phyloP scores from a whole-genome alignment of 2,797 vertebrate species.

The Pangasius djambal region DNA sequence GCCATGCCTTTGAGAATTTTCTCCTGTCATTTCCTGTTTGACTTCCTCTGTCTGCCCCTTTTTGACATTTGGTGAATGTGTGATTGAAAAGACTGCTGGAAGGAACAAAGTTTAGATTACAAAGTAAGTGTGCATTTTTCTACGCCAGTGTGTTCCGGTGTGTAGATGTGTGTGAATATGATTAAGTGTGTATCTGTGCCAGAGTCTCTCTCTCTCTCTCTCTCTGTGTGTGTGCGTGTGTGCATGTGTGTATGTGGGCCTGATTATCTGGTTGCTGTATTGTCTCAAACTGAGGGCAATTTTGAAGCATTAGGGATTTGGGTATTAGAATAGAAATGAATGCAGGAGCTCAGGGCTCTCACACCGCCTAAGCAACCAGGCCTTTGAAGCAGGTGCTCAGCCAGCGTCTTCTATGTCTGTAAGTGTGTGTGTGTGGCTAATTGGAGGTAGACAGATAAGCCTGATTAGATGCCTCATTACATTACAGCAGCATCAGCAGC shows the following conservation, averaged over 20 bases:
- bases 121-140: conserved; percentile 2
- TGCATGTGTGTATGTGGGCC: not conserved
- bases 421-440: conserved; percentile 33
- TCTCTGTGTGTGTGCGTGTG: conserved; percentile 1
- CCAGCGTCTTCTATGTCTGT: not conserved
- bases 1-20: not conserved
- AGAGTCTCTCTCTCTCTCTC: not conserved
- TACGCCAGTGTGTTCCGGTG: not conserved
- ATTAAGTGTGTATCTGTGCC: not conserved
- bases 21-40: not conserved
- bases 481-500: conserved; percentile 40
- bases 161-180: not conserved
- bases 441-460: conserved; percentile 48
- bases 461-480: conserved; percentile 51
- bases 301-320: conserved; percentile 30
- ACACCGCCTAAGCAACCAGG: conserved; percentile 24
- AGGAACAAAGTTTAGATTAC: not conserved
- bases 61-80: not conserved
- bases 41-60: not conserved
- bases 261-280: conserved; percentile 33
- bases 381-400: conserved; percentile 48
- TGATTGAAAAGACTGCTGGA: not conserved
- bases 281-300: conserved; percentile 34
- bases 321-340: conserved; percentile 49
- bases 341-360: conserved; percentile 19